Conservation (phyloP, 2,113 vertebrate genomes). For the Takifugu bimaculatus region DNA sequence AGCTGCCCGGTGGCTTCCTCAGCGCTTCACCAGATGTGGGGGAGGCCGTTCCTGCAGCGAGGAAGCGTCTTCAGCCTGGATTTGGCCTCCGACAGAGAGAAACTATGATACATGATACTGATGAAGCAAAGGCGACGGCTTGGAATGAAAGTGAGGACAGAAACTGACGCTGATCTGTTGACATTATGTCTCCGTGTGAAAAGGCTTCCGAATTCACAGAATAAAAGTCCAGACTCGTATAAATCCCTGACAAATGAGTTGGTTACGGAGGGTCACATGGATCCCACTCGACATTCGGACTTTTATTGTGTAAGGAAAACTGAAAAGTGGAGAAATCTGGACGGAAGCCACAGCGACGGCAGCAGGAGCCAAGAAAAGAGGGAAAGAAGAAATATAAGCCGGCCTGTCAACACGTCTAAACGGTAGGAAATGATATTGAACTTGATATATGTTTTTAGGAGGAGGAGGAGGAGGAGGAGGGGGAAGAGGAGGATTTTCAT, state of each 20-base stretch:
- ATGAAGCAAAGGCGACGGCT: background rate
- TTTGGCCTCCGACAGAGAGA: conserved; percentile 32
- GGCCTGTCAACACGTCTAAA: background rate
- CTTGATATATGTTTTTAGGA: too few relatives aligned
- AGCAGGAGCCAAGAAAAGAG: background rate
- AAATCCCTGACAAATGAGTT: too few relatives aligned
- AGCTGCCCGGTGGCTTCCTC: conserved; percentile 2
- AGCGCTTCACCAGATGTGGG: conserved; percentile 43
- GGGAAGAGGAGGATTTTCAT: too few relatives aligned
- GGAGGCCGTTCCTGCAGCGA: conserved; percentile 7
- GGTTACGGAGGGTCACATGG: too few relatives aligned
- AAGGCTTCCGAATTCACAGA: background rate
- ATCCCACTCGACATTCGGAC: too few relatives aligned
- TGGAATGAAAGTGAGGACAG: background rate
- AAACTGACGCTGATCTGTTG: background rate
- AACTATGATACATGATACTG: background rate
- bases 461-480: too few relatives aligned
- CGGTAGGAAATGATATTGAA: too few relatives aligned
- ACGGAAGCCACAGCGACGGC: too few relatives aligned
- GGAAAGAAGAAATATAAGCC: background rate
- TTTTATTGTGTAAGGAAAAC: too few relatives aligned
- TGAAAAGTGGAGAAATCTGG: too few relatives aligned
- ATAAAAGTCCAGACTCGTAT: too few relatives aligned
- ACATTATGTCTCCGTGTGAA: background rate
- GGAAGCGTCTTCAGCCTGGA: conserved; percentile 30